Percentiles rank a stretch among this genome's conserved stretches.
These are phyloP conservation scores for Choristoneura rosaceana DNA, from an alignment of 2,888 invertebrate genomes.

Conservation along the genomic window DNA sequence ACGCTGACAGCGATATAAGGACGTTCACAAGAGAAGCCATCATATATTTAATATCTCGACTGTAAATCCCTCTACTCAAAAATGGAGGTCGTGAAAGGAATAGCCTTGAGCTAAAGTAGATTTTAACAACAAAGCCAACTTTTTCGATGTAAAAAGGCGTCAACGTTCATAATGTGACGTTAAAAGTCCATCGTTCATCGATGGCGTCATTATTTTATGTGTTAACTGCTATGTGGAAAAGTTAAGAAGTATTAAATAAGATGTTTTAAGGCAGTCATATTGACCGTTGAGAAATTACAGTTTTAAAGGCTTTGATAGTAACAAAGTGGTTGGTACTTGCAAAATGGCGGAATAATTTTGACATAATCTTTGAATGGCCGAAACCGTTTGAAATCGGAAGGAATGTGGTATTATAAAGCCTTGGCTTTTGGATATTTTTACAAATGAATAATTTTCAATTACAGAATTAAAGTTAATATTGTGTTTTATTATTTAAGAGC, in stretches of 20 bases:
- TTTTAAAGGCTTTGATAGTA: too few species aligned
- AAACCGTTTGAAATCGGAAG: too few species aligned
- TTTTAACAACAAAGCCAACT: conserved; percentile 4
- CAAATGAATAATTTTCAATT: too few species aligned
- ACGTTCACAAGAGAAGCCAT: conserved; percentile 9
- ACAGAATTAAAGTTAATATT: too few species aligned
- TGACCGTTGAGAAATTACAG: too few species aligned
- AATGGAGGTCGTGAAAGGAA: not conserved
- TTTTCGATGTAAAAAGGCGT: conserved; percentile 5
- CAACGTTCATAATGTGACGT: conserved; percentile 18
- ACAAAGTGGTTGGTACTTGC: too few species aligned
- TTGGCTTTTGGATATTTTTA: too few species aligned
- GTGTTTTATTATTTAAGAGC: too few species aligned
- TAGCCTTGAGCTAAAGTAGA: not conserved
- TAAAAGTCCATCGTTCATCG: conserved; percentile 11
- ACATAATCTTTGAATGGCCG: too few species aligned
- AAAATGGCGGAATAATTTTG: too few species aligned
- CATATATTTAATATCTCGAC: conserved; percentile 7
- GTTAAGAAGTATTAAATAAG: not conserved
- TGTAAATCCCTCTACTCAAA: conserved; percentile 6
- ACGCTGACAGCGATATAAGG: not conserved
- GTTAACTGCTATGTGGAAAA: not conserved
- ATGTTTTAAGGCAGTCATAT: too few species aligned
- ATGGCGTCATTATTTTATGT: not conserved
- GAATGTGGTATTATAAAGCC: too few species aligned